A percentile compares a stretch with the other conserved stretches of the same genome.
phyloP scores from a whole-genome alignment of 1,140 invertebrate genomes.

The Tigriopus japonicus region DNA sequence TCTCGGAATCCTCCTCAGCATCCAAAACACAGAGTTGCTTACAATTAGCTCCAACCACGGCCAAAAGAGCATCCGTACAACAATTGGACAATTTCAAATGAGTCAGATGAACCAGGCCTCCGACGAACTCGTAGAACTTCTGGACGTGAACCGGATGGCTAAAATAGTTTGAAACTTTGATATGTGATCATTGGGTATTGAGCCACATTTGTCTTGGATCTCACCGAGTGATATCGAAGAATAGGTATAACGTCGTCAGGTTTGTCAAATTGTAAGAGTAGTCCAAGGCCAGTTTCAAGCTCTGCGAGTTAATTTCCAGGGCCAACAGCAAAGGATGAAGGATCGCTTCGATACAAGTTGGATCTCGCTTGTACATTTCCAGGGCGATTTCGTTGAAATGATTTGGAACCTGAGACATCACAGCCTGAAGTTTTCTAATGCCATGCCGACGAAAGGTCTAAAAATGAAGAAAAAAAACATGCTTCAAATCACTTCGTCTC shows the following conservation, averaged over 20 bases:
- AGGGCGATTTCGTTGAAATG: neutral
- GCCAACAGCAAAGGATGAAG: neutral
- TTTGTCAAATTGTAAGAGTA: neutral
- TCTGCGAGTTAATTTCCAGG: neutral
- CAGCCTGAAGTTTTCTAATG: neutral
- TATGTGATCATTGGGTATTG: too few species aligned
- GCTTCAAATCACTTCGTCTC: too few species aligned
- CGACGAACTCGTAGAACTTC: neutral
- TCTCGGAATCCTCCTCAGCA: conserved; percentile 8
- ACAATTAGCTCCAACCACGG: neutral
- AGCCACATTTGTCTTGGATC: too few species aligned
- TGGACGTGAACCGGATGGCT: neutral
- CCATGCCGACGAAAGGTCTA: neutral
- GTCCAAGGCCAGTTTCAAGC: neutral
- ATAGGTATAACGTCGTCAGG: neutral
- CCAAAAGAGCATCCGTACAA: neutral
- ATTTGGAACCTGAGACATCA: neutral
- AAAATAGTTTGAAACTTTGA: too few species aligned
- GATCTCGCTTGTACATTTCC: neutral
- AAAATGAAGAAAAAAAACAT: too few species aligned
- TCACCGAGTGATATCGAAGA: neutral
- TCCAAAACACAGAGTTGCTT: neutral
- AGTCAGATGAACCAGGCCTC: neutral
- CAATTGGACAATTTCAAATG: neutral
- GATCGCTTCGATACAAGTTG: neutral